Percentiles rank a stretch among this genome's conserved stretches.
These are phyloP conservation scores for Neosilurus mollespiculum DNA, from an alignment of 2,797 vertebrate species.

Conservation along the genomic window DNA sequence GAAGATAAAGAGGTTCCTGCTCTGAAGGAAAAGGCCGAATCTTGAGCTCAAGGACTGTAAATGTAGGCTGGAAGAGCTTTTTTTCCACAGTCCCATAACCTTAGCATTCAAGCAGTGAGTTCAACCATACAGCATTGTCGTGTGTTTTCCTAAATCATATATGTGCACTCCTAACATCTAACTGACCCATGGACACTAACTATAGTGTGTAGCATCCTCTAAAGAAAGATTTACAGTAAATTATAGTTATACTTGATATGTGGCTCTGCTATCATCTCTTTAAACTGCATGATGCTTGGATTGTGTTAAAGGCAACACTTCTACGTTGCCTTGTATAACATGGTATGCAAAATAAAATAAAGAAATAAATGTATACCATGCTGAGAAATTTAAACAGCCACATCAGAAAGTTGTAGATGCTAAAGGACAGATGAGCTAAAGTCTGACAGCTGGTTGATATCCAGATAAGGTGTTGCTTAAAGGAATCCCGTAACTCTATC, in stretches of 20 bases:
- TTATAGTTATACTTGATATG: constrained; percentile 12
- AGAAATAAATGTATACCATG: neutral
- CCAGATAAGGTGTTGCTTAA: neutral
- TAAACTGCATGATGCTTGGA: constrained; percentile 2
- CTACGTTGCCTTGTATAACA: neutral
- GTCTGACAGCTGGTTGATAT: neutral
- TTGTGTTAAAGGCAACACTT: neutral
- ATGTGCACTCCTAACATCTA: neutral
- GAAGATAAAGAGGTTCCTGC: neutral
- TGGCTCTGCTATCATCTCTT: constrained; percentile 12
- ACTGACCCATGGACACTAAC: constrained; percentile 16
- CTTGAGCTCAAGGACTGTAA: neutral
- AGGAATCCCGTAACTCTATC: neutral
- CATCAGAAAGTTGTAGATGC: neutral
- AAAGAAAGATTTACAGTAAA: constrained; percentile 19
- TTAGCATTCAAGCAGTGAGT: neutral
- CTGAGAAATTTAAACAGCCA: neutral
- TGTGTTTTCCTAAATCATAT: constrained; percentile 10
- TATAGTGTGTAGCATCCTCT: constrained; percentile 9
- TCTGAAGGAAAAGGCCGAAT: neutral
- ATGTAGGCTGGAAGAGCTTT: neutral
- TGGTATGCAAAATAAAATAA: neutral
- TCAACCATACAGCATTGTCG: neutral
- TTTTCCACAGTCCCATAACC: neutral
- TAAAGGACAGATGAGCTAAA: neutral